Conservation (phyloP, 2,113 vertebrate species). For the Globicephala melas region DNA sequence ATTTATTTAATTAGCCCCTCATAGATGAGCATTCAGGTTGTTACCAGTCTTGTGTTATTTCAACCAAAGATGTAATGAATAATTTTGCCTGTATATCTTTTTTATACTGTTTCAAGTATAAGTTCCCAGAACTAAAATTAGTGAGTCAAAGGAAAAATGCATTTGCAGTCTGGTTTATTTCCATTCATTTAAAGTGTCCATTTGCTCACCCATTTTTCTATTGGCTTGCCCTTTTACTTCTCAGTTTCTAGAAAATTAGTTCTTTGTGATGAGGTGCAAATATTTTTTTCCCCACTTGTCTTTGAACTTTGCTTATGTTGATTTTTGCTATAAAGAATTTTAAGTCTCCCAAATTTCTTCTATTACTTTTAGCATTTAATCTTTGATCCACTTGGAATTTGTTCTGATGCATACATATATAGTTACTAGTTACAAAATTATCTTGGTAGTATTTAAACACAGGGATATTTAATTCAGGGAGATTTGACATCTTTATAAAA, state of each 20-base stretch:
- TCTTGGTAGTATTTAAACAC: not conserved
- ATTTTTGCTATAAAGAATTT: not conserved
- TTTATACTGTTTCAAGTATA: not conserved
- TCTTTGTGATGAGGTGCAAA: not conserved
- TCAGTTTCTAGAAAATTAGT: not conserved
- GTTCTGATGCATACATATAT: not conserved
- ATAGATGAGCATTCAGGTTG: not conserved
- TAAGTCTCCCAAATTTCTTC: not conserved
- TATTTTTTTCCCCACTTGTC: not conserved
- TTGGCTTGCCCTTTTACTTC: not conserved
- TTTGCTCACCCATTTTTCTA: not conserved
- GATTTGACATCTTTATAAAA: not conserved
- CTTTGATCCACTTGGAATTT: conserved; percentile 13
- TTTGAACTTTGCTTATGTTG: not conserved
- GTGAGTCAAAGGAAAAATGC: not conserved
- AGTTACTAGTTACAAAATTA: not conserved
- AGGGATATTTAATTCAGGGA: not conserved
- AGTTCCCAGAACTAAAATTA: not conserved
- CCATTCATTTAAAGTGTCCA: not conserved
- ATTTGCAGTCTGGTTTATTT: not conserved
- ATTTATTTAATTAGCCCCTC: not conserved
- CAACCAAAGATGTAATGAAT: not conserved
- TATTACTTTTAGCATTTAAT: not conserved
- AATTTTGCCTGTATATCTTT: not conserved
- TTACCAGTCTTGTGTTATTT: not conserved